Base-by-base conservation (phyloP, 2,888 invertebrate species). In the Apocheima hispidaria region DNA sequence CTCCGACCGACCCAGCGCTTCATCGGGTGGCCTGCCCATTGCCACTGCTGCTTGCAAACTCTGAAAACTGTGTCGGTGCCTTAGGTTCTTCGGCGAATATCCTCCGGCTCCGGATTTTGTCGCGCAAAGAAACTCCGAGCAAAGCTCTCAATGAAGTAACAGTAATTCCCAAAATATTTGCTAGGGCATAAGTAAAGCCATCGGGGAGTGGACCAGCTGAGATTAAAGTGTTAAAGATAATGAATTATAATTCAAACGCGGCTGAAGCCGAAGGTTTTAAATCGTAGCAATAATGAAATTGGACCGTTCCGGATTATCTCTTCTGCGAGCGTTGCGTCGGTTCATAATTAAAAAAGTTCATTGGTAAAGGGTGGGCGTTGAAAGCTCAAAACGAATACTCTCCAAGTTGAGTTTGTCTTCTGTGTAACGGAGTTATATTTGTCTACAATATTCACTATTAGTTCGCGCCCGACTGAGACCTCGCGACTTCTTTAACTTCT, bases 281-380 rank as follows among this genome's bases (percentile, higher is more conserved):
- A 68, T 58, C 65, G 66, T 68, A 62, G 65, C 65, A 66, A 66
- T 68, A 65, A 66, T 70, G 65, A 66, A 70, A 70, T 70, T 70
- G 68, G 70, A 64, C 63, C 68, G 60, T 70, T 68, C 60, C 62
- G 67, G 69, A 69, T 69, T 65, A 69, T 72, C 72, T 66, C 66
- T 65, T 66, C 56, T 43, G 63, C 57, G 61, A 64, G 60, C 66
- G 63, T 61, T 63, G 58, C 60, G 65, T 57, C 66, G 62, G 55
- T 65, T 66, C 65, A 66, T 70, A 71, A 71, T 71, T 68, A 71
- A 71, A 71, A 71, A 71, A 71, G 70, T 71, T 70, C 67, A 67
- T 66, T 68, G 63, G 63, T 61, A 66, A 66, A 66, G 68, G 65
- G 62, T 57, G 57, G 60, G 41, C 51, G 60, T 57, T 46, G 44